These are phyloP conservation scores for Amphiura filiformis DNA, from an alignment of 35 echinoderm and acorn worm genomes.

Conservation along the genomic window DNA sequence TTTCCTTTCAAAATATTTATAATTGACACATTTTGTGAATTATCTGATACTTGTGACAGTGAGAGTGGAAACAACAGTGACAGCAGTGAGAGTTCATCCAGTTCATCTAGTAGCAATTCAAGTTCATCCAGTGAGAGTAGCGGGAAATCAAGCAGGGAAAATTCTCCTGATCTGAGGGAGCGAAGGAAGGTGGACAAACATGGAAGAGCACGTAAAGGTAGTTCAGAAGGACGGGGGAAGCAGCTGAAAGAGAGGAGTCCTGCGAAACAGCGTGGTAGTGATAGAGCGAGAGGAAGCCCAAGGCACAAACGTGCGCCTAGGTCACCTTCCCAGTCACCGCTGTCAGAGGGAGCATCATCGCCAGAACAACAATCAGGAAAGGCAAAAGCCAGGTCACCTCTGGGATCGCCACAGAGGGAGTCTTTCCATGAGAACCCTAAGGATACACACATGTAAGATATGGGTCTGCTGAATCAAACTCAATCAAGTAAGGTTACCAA, in stretches of 20 bases:
- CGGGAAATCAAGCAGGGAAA: background rate
- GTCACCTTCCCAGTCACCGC: too few species aligned
- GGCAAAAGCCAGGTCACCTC: background rate
- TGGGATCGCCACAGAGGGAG: background rate
- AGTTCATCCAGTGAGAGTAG: background rate
- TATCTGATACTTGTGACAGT: too few species aligned
- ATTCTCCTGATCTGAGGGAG: background rate
- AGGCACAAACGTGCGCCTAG: background rate
- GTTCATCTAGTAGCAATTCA: background rate
- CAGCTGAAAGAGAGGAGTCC: background rate
- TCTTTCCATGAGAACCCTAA: background rate
- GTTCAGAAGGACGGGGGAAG: background rate
- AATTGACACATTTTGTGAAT: too few species aligned
- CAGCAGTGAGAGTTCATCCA: background rate
- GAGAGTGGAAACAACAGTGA: background rate
- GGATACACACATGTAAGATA: background rate
- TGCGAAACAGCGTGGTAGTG: background rate
- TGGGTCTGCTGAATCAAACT: background rate
- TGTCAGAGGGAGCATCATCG: too few species aligned
- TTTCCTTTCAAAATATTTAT: too few species aligned
- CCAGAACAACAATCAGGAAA: too few species aligned
- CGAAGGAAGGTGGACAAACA: background rate
- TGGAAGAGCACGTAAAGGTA: background rate
- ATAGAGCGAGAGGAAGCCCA: background rate
- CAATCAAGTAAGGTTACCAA: background rate